Percentiles rank a stretch among this genome's conserved stretches.
Evolutionary conservation across 2,888 invertebrate genomes (phyloP).

Genomic region (Meghimatium bilineatum): DNA sequence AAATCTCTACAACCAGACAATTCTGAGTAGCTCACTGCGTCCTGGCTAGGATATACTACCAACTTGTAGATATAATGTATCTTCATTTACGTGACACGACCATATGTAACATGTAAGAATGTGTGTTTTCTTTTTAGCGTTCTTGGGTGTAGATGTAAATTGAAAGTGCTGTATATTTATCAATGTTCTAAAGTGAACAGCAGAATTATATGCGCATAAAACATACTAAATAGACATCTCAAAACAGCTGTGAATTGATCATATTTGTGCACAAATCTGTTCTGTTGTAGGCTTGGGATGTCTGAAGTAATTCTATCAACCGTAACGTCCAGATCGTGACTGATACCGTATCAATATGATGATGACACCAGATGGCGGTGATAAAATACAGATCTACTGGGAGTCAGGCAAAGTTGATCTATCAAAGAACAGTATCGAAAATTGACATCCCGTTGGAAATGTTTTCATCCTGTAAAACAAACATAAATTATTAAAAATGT

Average conservation of each 20-base stretch:
- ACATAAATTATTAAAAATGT: not conserved
- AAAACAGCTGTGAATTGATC: not conserved
- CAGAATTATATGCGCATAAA: too few relatives aligned
- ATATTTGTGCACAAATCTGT: not conserved
- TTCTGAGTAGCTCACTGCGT: too few relatives aligned
- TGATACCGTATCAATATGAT: not conserved
- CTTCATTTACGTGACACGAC: too few relatives aligned
- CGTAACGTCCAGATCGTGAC: not conserved
- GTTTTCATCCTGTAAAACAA: conserved; percentile 71
- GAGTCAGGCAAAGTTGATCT: conserved; percentile 6
- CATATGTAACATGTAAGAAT: too few relatives aligned
- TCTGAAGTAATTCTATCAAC: not conserved
- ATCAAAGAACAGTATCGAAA: conserved; percentile 74
- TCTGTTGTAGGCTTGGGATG: not conserved
- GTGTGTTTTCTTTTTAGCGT: too few relatives aligned
- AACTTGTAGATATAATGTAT: too few relatives aligned
- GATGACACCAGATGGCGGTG: not conserved
- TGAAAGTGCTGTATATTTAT: too few relatives aligned
- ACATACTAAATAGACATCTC: too few relatives aligned
- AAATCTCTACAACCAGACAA: too few relatives aligned
- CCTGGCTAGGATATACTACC: too few relatives aligned
- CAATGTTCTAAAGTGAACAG: too few relatives aligned
- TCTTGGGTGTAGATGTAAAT: too few relatives aligned
- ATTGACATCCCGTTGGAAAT: conserved; percentile 74
- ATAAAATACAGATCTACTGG: not conserved